Evolutionary conservation across 2,888 invertebrate genomes (phyloP).

Genomic region (Diogma glabrata): DNA sequence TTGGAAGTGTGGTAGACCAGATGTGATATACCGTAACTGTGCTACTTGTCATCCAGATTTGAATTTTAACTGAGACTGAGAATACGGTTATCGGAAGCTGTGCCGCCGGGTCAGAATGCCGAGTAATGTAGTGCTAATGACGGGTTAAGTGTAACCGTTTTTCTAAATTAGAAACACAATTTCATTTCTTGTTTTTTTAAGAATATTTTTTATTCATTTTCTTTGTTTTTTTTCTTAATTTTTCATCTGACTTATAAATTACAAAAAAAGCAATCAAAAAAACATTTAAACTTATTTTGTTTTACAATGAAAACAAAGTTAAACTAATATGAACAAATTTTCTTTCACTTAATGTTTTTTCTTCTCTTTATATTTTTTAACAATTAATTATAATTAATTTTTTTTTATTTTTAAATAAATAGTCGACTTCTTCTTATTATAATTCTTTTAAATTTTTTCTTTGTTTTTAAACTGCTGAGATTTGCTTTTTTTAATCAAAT

Average conservation of each 20-base stretch:
- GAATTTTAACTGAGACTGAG: no score
- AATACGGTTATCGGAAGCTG: no score
- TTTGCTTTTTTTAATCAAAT: not conserved
- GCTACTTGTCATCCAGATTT: no score
- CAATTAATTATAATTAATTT: not conserved
- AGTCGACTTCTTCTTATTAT: conserved; percentile 1
- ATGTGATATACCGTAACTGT: no score
- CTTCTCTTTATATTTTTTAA: not conserved
- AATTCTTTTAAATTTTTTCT: not conserved
- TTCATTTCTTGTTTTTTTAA: conserved; percentile 2
- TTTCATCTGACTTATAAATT: conserved; percentile 7
- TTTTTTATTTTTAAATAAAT: conserved; percentile 1
- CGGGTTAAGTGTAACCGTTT: no score
- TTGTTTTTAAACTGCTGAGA: not conserved
- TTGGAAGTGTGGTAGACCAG: no score
- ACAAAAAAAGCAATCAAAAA: conserved; percentile 8
- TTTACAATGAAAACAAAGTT: conserved; percentile 2
- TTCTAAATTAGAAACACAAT: not conserved
- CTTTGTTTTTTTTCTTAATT: conserved; percentile 7
- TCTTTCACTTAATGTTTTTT: not conserved
- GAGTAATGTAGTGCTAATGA: no score
- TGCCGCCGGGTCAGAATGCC: no score
- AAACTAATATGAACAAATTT: not conserved
- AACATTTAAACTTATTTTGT: conserved; percentile 6
- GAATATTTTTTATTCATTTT: conserved; percentile 5